phyloP scores from a whole-genome alignment of 92 coral and sea anemone species.

The Galaxea fascicularis region DNA sequence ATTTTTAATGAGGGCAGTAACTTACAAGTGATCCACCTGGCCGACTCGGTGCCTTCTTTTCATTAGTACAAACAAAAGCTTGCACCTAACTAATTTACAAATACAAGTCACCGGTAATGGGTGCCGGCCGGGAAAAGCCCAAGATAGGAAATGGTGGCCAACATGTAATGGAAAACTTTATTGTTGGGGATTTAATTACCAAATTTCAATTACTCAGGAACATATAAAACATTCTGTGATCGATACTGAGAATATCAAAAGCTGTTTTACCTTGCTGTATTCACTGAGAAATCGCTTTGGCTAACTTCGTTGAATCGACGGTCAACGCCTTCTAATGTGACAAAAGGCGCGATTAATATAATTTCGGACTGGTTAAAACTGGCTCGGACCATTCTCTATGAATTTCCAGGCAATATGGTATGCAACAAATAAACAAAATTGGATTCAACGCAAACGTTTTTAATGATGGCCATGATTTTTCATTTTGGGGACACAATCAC shows the following conservation, averaged over 20 bases:
- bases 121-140: neutral
- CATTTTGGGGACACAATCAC: neutral
- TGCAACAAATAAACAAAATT: neutral
- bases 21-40: neutral
- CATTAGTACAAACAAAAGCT: neutral
- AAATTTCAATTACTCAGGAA: neutral
- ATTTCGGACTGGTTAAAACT: neutral
- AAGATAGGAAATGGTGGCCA: neutral
- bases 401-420: neutral
- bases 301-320: neutral
- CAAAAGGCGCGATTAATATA: neutral
- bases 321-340: neutral
- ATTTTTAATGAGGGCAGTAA: neutral
- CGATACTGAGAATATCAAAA: neutral
- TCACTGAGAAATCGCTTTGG: too few relatives aligned
- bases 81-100: neutral
- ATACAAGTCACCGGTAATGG: conserved; percentile 15
- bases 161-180: neutral
- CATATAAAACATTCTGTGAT: neutral
- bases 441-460: neutral
- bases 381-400: neutral
- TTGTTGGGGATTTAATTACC: neutral
- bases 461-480: neutral
- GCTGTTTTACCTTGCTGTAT: too few relatives aligned
- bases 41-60: neutral